These are phyloP conservation scores for Scaptomyza flava DNA, from an alignment of 2,888 invertebrate genomes.

Conservation along the genomic window DNA sequence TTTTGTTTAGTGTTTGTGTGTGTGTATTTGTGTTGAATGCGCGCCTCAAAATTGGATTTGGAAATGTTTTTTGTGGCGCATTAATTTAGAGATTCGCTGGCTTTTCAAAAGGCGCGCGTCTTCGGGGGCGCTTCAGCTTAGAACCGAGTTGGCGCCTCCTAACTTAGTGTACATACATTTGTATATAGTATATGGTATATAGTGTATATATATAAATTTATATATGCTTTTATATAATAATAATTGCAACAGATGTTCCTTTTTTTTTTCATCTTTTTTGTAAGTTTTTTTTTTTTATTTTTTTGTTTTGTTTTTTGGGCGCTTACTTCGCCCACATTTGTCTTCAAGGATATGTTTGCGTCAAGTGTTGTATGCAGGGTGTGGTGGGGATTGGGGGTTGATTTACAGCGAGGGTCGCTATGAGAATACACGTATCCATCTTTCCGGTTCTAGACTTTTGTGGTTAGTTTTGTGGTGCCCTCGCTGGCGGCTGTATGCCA, in stretches of 20 bases:
- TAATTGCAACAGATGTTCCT: constrained; percentile 64
- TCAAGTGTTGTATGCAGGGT: constrained; percentile 18
- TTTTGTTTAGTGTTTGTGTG: constrained; percentile 19
- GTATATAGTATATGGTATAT: constrained; percentile 30
- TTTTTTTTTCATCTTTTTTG: constrained; percentile 16
- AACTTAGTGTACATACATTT: constrained; percentile 38
- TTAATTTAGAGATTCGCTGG: constrained; percentile 41
- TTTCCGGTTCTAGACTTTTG: constrained; percentile 51
- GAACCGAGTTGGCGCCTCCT: constrained; percentile 47
- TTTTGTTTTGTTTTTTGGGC: constrained; percentile 16
- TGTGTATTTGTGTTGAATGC: constrained; percentile 13
- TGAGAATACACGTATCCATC: background rate
- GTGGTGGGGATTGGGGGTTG: constrained; percentile 5
- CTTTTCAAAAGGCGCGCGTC: constrained; percentile 28
- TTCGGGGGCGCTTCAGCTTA: constrained; percentile 48
- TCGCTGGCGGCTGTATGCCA: constrained; percentile 53
- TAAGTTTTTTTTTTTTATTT: constrained; percentile 5
- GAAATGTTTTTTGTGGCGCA: constrained; percentile 26
- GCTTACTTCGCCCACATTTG: constrained; percentile 24
- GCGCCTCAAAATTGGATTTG: constrained; percentile 26
- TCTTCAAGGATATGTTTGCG: constrained; percentile 61
- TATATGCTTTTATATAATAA: constrained; percentile 63
- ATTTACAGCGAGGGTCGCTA: constrained; percentile 7
- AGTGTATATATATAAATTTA: constrained; percentile 31
- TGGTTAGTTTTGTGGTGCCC: constrained; percentile 49